A percentile compares a stretch with the other conserved stretches of the same genome.
phyloP scores from a whole-genome alignment of 1,140 invertebrate genomes.

The Drosophila bocqueti region DNA sequence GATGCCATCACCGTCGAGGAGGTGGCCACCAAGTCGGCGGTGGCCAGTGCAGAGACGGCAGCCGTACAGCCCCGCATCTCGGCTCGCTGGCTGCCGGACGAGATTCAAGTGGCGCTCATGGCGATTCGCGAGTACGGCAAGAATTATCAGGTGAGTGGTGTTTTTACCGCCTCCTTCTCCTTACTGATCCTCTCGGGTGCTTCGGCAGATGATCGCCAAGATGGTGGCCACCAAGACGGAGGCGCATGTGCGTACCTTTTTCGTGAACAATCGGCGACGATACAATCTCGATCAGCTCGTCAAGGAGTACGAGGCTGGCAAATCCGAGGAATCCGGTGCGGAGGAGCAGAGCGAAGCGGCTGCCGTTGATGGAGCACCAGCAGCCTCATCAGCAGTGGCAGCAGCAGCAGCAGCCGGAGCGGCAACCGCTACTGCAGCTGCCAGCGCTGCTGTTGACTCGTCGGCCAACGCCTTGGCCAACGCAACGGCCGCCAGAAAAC shows the following conservation, averaged over 20 bases:
- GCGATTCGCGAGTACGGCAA: slow-evolving; percentile 97
- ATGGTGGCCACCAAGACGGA: slow-evolving; percentile 98
- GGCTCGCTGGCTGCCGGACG: slow-evolving; percentile 96
- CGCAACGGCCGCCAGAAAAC: slow-evolving; percentile 4
- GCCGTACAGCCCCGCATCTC: slow-evolving; percentile 89
- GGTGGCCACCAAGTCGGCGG: slow-evolving; percentile 14
- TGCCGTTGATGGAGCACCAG: slow-evolving; percentile 10
- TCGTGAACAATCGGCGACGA: slow-evolving; percentile 95
- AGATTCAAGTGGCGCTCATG: slow-evolving; percentile 95
- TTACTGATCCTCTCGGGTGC: not conserved
- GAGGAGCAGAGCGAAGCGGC: slow-evolving; percentile 40
- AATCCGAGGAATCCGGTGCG: slow-evolving; percentile 43
- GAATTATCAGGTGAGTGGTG: slow-evolving; percentile 90
- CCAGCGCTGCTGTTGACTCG: not conserved
- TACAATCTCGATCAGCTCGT: slow-evolving; percentile 96
- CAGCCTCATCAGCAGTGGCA: slow-evolving; percentile 1
- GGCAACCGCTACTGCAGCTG: not conserved
- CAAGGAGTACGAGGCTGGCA: slow-evolving; percentile 92
- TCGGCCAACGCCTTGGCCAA: not conserved
- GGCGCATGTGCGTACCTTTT: slow-evolving; percentile 94
- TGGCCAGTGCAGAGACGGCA: slow-evolving; percentile 89
- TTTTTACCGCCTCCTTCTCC: no score
- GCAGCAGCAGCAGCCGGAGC: not conserved
- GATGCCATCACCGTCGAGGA: slow-evolving; percentile 44
- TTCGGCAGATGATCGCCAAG: slow-evolving; percentile 92